A percentile compares a stretch with the other conserved stretches of the same genome.
Evolutionary conservation across 2,888 invertebrate genomes (phyloP).

Genomic region (Dione vanillae): DNA sequence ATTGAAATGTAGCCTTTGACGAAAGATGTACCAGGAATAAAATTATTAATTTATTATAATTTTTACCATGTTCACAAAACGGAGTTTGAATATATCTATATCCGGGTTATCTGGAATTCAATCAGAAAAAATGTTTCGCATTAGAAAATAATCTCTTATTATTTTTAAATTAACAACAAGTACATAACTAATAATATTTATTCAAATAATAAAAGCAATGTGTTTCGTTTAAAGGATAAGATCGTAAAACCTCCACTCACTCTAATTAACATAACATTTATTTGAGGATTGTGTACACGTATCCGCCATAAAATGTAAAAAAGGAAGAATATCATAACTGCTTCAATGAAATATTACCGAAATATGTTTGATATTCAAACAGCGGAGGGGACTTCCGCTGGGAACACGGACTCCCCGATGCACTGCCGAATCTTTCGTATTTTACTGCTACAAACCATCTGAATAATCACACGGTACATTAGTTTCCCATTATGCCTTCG

Average conservation of each 20-base stretch:
- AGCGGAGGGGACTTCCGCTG: slow-evolving; percentile 78
- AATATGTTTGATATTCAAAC: slow-evolving; percentile 82
- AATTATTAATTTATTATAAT: no score
- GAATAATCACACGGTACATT: slow-evolving; percentile 85
- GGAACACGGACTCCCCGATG: slow-evolving; percentile 61
- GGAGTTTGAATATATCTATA: no score
- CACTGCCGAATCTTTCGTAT: slow-evolving; percentile 66
- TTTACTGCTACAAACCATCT: slow-evolving; percentile 82
- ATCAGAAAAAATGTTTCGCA: neutral
- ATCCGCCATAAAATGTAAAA: slow-evolving; percentile 59
- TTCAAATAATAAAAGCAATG: slow-evolving; percentile 15
- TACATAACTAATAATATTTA: neutral
- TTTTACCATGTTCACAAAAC: no score
- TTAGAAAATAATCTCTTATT: neutral
- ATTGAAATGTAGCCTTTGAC: no score
- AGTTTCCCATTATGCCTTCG: slow-evolving; percentile 84
- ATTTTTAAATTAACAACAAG: neutral
- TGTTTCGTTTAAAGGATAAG: slow-evolving; percentile 33
- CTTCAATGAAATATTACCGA: slow-evolving; percentile 79
- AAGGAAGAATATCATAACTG: slow-evolving; percentile 82
- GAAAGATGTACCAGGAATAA: no score
- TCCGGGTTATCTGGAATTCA: neutral
- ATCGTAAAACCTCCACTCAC: slow-evolving; percentile 39
- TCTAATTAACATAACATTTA: slow-evolving; percentile 58
- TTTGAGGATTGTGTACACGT: slow-evolving; percentile 72